A percentile compares a stretch with the other conserved stretches of the same genome.
These are phyloP conservation scores for Parochlus steinenii DNA, from an alignment of 2,888 invertebrate genomes.

Conservation along the genomic window DNA sequence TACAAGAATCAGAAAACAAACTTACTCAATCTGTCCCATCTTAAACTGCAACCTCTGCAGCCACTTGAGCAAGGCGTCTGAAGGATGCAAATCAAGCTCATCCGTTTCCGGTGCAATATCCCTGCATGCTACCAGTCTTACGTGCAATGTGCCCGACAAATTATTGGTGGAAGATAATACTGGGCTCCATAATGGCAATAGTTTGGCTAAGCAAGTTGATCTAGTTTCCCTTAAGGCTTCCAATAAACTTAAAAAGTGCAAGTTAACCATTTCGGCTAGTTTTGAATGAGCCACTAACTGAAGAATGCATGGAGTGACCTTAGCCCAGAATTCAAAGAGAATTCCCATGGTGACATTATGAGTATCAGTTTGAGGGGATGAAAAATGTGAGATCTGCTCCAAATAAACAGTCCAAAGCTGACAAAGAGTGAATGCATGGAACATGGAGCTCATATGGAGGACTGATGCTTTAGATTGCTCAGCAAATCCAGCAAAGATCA, in stretches of 20 bases:
- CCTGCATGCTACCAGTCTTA: constrained; percentile 73
- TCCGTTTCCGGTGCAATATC: constrained; percentile 48
- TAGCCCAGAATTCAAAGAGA: constrained; percentile 95
- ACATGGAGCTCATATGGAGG: constrained; percentile 88
- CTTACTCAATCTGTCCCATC: constrained; percentile 94
- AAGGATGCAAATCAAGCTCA: constrained; percentile 25
- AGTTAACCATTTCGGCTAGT: constrained; percentile 94
- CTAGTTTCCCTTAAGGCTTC: constrained; percentile 92
- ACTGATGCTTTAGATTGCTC: constrained; percentile 87
- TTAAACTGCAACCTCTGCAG: constrained; percentile 89
- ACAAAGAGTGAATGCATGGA: constrained; percentile 93
- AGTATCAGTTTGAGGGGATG: constrained; percentile 49
- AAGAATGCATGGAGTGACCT: constrained; percentile 88
- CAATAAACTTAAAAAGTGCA: constrained; percentile 87
- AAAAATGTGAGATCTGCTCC: constrained; percentile 62
- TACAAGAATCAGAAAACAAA: too few species aligned
- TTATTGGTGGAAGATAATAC: constrained; percentile 86
- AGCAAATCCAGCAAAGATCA: constrained; percentile 90
- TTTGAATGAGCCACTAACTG: constrained; percentile 85
- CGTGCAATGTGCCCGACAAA: constrained; percentile 78
- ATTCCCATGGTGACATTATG: constrained; percentile 62
- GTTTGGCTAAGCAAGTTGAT: constrained; percentile 77
- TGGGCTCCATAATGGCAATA: constrained; percentile 91
- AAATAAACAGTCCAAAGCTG: constrained; percentile 98
- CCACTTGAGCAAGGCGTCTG: constrained; percentile 54